These are phyloP conservation scores for Linepithema humile DNA, from an alignment of 1,140 invertebrate genomes.

Conservation along the genomic window DNA sequence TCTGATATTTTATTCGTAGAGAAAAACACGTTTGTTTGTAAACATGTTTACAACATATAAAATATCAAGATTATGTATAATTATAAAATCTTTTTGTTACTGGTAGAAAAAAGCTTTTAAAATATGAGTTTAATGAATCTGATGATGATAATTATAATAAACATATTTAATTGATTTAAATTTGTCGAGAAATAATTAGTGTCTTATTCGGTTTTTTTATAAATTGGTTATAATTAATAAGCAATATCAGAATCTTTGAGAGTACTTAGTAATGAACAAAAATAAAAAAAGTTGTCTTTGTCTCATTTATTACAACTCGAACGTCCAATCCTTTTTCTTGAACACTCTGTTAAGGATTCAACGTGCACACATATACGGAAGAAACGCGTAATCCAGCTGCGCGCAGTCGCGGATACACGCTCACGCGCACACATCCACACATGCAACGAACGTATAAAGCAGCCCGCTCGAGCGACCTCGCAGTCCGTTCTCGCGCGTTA, in stretches of 20 bases:
- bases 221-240: neutral
- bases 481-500: constrained; percentile 79
- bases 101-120: neutral
- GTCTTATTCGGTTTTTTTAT: neutral
- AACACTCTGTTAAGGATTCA: neutral
- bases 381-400: constrained; percentile 37
- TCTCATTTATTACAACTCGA: neutral
- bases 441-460: constrained; percentile 66
- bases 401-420: neutral
- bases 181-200: neutral
- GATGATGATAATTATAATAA: neutral
- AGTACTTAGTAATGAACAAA: neutral
- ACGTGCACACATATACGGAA: neutral
- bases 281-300: neutral
- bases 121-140: neutral
- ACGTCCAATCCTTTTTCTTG: constrained; percentile 17
- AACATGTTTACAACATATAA: neutral
- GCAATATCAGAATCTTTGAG: neutral
- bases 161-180: neutral
- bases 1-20: neutral
- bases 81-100: too few relatives aligned
- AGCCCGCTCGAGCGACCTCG: constrained; percentile 63
- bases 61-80: too few relatives aligned
- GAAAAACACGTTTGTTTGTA: neutral
- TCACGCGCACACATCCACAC: neutral